Evolutionary conservation across 2,888 invertebrate genomes (phyloP), one percentile per base, ranked within the genome.

Genomic region (Hyposoter didymator): DNA sequence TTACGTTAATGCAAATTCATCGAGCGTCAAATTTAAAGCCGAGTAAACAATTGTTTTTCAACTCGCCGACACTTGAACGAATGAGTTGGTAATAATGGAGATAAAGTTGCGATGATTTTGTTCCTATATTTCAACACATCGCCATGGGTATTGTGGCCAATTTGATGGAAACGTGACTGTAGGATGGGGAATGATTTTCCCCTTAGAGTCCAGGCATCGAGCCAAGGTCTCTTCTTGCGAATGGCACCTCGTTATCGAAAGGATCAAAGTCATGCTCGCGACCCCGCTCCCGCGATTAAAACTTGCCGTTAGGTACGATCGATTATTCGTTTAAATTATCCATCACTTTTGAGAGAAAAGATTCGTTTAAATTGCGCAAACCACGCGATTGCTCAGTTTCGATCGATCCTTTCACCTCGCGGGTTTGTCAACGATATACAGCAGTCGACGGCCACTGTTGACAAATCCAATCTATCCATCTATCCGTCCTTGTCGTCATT

Each of bases 1-100:
- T 66, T 49, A 35, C 62, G 19, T 35, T n/a, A 55, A 47, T 70
- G 62, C 32, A 78, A 70, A 78, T 78, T 59, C 62, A 78, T 59
- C 19, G 70, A 78, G 28, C 47, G 67, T 47, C 45, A 32, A 67
- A 59, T 81, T 81, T 81, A 35, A 67, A 55, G 67, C 4, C 17
- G 45, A 43, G 66, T 12, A 47, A 28, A 75, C 74, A 67, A 80
- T 66, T 32, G 73, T 73, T 45, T 64, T 73, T 49, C 66, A 47
- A 69, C 69, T 59, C 22, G 49, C 8, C n/a, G 43, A 73, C 70
- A 47, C 32, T 67, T 22, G 62, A 72, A 69, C 69, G 47, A 69
- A 35, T 19, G 39, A 52, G 32, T 5, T 14, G 17, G 49, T 22
- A 72, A 72, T 22, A 55, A 66, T n/a, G n/a, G 35, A n/a, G 49